These are phyloP conservation scores for Sinotaia quadrata DNA, from an alignment of 2,888 invertebrate genomes.

Conservation along the genomic window DNA sequence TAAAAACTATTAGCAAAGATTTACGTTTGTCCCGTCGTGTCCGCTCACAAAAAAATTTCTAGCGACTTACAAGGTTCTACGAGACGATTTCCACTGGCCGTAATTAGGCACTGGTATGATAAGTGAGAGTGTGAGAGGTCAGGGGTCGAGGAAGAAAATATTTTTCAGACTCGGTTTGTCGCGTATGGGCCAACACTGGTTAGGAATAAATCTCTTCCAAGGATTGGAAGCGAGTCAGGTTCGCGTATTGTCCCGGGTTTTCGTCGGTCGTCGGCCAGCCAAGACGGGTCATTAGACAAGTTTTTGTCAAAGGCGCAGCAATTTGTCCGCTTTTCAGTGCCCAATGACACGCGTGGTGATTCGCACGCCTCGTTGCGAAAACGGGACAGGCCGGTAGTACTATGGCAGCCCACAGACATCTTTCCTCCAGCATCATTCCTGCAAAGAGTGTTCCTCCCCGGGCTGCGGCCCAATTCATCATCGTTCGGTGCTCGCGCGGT, in stretches of 20 bases:
- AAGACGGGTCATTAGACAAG: conserved; percentile 23
- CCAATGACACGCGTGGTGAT: conserved; percentile 2
- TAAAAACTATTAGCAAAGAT: conserved; percentile 19
- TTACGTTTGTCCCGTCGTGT: conserved; percentile 17
- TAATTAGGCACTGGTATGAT: conserved; percentile 23
- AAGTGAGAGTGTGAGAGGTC: conserved; percentile 18
- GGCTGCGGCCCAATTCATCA: conserved; percentile 35
- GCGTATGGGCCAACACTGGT: conserved; percentile 1
- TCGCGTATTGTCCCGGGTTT: conserved; percentile 19
- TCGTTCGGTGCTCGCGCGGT: conserved; percentile 28
- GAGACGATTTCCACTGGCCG: conserved; percentile 12
- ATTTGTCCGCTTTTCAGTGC: conserved; percentile 22
- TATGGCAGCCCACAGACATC: background rate
- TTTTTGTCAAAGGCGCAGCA: conserved; percentile 20
- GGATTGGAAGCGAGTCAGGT: conserved; percentile 15
- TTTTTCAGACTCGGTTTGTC: conserved; percentile 12
- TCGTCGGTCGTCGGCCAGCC: conserved; percentile 14
- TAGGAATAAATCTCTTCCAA: conserved; percentile 5
- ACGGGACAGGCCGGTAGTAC: too few species aligned
- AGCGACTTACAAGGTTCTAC: conserved; percentile 4
- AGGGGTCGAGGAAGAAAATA: conserved; percentile 17
- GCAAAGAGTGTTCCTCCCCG: background rate
- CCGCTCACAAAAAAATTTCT: conserved; percentile 20
- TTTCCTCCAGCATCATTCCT: background rate
- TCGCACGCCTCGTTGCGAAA: conserved; percentile 1